Conservation (phyloP, 2,113 vertebrate genomes). For the Burhinus bistriatus region DNA sequence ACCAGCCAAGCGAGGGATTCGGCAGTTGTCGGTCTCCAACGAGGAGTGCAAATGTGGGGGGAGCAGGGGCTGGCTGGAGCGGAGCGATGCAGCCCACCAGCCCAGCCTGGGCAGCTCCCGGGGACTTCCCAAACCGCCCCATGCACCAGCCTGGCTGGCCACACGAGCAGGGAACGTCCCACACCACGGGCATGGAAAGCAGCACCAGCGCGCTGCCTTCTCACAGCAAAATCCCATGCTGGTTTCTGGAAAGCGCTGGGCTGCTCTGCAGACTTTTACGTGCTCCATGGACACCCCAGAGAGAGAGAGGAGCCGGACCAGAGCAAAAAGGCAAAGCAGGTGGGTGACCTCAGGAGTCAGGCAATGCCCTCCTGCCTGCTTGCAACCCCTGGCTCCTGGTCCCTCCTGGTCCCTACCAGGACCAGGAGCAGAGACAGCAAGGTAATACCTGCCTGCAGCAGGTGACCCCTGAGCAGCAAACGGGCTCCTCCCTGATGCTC, state of each 20-base stretch:
- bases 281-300: neutral
- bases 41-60: neutral
- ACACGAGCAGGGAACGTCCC: neutral
- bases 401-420: no score
- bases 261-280: neutral
- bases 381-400: no score
- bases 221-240: rapidly evolving
- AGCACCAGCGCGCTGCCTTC: neutral
- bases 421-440: neutral
- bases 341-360: neutral
- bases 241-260: neutral
- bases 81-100: neutral
- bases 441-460: neutral
- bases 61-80: neutral
- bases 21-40: neutral
- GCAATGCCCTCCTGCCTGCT: neutral
- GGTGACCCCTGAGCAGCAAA: neutral
- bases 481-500: rapidly evolving
- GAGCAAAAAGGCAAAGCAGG: neutral
- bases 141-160: no score
- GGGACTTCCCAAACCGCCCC: no score
- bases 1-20: neutral
- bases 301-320: neutral
- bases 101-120: neutral
- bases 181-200: neutral